Evolutionary conservation across 2,888 invertebrate species (phyloP).

Genomic region (Pachydiplax longipennis): DNA sequence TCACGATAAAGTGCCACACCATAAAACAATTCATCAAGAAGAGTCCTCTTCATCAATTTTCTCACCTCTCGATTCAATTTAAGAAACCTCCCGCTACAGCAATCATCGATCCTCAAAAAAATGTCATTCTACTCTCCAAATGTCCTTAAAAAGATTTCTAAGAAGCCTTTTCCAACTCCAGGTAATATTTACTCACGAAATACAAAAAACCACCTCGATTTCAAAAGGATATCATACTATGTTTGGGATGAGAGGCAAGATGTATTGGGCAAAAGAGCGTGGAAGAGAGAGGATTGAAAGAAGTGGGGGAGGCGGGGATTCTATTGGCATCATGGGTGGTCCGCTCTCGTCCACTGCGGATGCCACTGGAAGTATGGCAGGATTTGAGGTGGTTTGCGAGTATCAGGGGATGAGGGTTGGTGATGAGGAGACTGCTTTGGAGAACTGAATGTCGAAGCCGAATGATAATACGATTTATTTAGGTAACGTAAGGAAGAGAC

Average conservation of each 20-base stretch:
- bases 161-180: background rate
- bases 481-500: no score
- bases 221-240: background rate
- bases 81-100: background rate
- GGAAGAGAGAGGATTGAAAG: background rate
- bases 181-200: background rate
- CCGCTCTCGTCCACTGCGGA: conserved; percentile 4
- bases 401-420: background rate
- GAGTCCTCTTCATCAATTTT: conserved; percentile 1
- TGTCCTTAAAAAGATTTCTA: background rate
- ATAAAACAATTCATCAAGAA: conserved; percentile 9
- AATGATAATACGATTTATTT: background rate
- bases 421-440: background rate
- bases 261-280: background rate
- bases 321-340: conserved; percentile 40
- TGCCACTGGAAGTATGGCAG: background rate
- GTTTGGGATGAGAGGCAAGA: background rate
- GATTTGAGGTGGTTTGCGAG: background rate
- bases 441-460: background rate
- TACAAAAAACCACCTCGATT: background rate
- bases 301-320: background rate
- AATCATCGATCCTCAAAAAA: conserved; percentile 8
- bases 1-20: background rate
- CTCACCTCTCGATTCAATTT: conserved; percentile 1
- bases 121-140: background rate